phyloP scores from a whole-genome alignment of 2,888 invertebrate species.

The Cerastis leucographa region DNA sequence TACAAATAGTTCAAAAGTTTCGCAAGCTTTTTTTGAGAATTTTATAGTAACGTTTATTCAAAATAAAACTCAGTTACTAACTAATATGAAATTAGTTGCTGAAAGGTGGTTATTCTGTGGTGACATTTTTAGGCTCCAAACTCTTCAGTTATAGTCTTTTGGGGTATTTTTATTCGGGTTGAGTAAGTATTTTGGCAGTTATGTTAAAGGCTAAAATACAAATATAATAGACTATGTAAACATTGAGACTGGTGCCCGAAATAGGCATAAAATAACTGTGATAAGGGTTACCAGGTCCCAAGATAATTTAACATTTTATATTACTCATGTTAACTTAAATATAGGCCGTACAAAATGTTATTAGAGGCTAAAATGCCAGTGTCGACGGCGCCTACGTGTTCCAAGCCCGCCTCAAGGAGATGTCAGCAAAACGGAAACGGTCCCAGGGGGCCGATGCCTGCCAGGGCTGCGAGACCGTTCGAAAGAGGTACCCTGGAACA shows the following conservation, averaged over 20 bases:
- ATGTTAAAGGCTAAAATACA: neutral
- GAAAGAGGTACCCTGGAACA: too few relatives aligned
- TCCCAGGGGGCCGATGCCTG: too few relatives aligned
- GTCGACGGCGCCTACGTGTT: too few relatives aligned
- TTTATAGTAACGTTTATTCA: conserved; percentile 20
- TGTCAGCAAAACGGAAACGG: too few relatives aligned
- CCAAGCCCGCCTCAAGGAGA: too few relatives aligned
- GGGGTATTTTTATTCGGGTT: neutral
- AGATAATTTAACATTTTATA: neutral
- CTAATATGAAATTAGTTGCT: neutral
- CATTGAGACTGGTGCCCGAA: neutral
- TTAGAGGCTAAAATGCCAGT: neutral
- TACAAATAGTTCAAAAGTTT: conserved; percentile 33
- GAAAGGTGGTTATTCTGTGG: neutral
- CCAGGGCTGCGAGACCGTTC: too few relatives aligned
- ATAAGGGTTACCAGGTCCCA: too few relatives aligned
- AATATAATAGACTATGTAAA: neutral
- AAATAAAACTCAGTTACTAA: neutral
- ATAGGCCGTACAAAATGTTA: neutral
- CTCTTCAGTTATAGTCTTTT: neutral
- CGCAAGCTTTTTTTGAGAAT: conserved; percentile 13
- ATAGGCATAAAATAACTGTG: too few relatives aligned
- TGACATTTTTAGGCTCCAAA: neutral
- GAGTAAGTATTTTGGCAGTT: neutral
- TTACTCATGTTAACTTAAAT: neutral